phyloP scores from a whole-genome alignment of 2,888 invertebrate genomes.

The Marronus borbonicus region DNA sequence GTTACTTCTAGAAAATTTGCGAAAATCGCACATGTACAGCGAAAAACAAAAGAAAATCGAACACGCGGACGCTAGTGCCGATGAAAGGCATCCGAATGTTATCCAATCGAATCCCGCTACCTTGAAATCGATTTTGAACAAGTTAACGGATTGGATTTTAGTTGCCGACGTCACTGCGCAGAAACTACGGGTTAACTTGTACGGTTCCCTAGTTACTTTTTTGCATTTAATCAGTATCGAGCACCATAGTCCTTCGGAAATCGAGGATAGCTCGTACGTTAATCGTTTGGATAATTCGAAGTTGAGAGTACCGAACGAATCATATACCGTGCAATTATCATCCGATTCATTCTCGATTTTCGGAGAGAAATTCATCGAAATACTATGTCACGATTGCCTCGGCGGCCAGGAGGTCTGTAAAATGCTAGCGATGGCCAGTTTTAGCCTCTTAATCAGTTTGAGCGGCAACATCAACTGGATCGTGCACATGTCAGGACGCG shows the following conservation, averaged over 20 bases:
- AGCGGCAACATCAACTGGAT: slow-evolving; percentile 81
- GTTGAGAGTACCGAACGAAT: slow-evolving; percentile 61
- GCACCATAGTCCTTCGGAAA: slow-evolving; percentile 63
- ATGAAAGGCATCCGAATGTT: slow-evolving; percentile 61
- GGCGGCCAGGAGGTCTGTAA: slow-evolving; percentile 92
- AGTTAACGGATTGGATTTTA: slow-evolving; percentile 87
- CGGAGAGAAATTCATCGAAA: slow-evolving; percentile 86
- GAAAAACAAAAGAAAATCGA: slow-evolving; percentile 66
- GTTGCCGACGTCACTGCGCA: slow-evolving; percentile 86
- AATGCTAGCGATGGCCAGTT: slow-evolving; percentile 88
- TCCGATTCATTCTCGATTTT: slow-evolving; percentile 80
- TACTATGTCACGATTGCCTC: slow-evolving; percentile 88
- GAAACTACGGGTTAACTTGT: slow-evolving; percentile 88
- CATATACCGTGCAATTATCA: slow-evolving; percentile 70
- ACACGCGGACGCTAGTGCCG: slow-evolving; percentile 53
- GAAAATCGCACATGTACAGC: slow-evolving; percentile 78
- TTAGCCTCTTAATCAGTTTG: slow-evolving; percentile 84
- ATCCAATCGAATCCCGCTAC: slow-evolving; percentile 78
- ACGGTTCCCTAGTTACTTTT: slow-evolving; percentile 87
- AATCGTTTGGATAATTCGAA: slow-evolving; percentile 78
- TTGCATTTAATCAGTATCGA: slow-evolving; percentile 81
- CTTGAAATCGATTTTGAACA: slow-evolving; percentile 81
- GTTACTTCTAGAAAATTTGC: slow-evolving; percentile 83
- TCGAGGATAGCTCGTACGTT: slow-evolving; percentile 73
- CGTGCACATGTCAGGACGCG: slow-evolving; percentile 75